Evolutionary conservation across 2,888 invertebrate genomes (phyloP).

Genomic region (Eristalis arbustorum): DNA sequence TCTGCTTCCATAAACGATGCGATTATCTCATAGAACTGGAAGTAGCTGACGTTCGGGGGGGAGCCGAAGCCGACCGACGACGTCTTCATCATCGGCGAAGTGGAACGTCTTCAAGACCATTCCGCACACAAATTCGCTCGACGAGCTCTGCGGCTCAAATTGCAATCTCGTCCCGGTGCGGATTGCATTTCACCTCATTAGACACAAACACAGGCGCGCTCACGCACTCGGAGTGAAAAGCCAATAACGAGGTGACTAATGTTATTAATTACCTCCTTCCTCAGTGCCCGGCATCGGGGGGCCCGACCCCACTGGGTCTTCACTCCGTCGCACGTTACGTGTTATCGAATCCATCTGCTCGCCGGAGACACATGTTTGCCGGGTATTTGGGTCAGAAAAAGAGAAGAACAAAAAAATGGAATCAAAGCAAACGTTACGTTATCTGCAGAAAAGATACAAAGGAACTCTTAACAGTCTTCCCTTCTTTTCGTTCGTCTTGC

Average conservation of each 20-base stretch:
- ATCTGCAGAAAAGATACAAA: conserved; percentile 40
- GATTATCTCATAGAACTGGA: conserved; percentile 65
- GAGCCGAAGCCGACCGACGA: conserved; percentile 19
- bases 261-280: conserved; percentile 51
- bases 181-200: conserved; percentile 49
- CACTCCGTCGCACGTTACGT: background rate
- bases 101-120: conserved; percentile 62
- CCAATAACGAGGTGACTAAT: conserved; percentile 52
- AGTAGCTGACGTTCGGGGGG: conserved; percentile 49
- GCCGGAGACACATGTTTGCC: background rate
- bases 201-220: conserved; percentile 4
- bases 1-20: conserved; percentile 58
- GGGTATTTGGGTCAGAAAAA: conserved; percentile 49
- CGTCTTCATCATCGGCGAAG: conserved; percentile 62
- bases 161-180: conserved; percentile 50
- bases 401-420: background rate
- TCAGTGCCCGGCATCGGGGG: background rate
- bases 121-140: conserved; percentile 30
- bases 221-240: conserved; percentile 11
- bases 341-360: conserved; percentile 43
- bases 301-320: background rate
- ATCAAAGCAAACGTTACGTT: conserved; percentile 49
- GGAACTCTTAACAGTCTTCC: conserved; percentile 7
- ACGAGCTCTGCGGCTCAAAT: conserved; percentile 12
- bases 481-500: background rate